Evolutionary conservation across 2,797 vertebrate species (phyloP), one percentile per base, ranked within the genome.

Genomic region (Saguinus oedipus): DNA sequence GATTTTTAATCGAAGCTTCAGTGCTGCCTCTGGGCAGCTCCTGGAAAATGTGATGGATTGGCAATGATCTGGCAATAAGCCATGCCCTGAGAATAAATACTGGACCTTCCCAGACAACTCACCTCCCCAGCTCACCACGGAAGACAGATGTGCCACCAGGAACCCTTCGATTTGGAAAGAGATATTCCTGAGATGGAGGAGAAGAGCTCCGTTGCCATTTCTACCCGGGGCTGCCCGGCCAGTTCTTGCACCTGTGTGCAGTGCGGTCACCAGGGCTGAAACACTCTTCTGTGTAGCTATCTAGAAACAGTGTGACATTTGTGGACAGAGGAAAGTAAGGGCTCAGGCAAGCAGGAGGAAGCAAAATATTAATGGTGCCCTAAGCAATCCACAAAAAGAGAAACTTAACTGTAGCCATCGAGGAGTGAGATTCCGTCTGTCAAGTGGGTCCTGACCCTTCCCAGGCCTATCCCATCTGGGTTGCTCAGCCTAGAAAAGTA

Each of bases 291-390:
- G 22, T 33, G 57, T 88, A 36, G 75, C 46, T 68, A 92, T 94
- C 44, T 92, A 94, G 90, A 96, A 76, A 93, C 14, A 72, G n/a
- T 90, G 48, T 36, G 53, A 33, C 42, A 80, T 86, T 95, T 88
- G 55, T 72, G 55, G 33, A 83, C 50, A 57, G 48, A 94, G 15
- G 68, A 61, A 86, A 64, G 36, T 42, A 90, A 84, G 15, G 2
- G 50, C n/a, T 84, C 30, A 57, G 48, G n/a, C 4, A 15, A 92
- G 90, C 33, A 90, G 68, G 48, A 59, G 36, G 36, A 94, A 42
- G 61, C 26, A 46, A 53, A 97, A 97, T 81, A 82, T 85, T 94
- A 79, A 80, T 55, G 26, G 33, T 85, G 89, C 3, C 44, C 59
- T 42, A 26, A 79, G 9, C 44, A 33, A 92, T 81, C 88, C 80